Conservation (phyloP, 2,113 vertebrate species). For the Smithornis capensis region DNA sequence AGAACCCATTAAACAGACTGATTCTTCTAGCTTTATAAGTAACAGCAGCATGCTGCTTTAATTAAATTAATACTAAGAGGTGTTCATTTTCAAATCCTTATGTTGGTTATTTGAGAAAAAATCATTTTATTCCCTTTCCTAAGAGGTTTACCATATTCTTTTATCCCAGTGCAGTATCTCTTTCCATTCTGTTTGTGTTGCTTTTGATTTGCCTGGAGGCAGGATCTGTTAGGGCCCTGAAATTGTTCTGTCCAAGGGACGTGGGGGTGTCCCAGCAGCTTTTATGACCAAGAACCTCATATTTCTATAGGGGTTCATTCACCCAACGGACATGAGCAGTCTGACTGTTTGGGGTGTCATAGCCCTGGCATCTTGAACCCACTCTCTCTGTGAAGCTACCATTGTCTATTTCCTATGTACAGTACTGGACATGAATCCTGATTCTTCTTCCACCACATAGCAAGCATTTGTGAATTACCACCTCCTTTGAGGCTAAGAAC, state of each 20-base stretch:
- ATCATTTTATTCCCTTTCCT: constrained; percentile 69
- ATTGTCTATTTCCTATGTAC: accelerated
- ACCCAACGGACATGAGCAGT: background rate
- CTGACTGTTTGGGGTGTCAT: background rate
- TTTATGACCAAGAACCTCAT: background rate
- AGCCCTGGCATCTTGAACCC: background rate
- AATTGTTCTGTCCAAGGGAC: background rate
- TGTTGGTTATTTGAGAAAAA: constrained; percentile 72
- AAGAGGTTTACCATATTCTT: constrained; percentile 71
- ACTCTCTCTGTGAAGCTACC: background rate
- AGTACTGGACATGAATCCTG: background rate
- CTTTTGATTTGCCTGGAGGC: background rate
- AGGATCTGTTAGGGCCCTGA: background rate
- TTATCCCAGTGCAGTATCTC: constrained; percentile 32
- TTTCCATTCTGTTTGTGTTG: constrained; percentile 40
- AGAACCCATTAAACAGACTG: constrained; percentile 80
- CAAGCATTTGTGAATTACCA: background rate
- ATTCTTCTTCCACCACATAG: background rate
- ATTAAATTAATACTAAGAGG: constrained; percentile 81
- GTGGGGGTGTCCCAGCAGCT: background rate
- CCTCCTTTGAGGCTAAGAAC: background rate
- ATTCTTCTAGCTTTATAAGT: constrained; percentile 78
- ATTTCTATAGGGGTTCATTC: background rate
- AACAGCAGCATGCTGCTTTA: constrained; percentile 74
- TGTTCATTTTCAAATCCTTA: constrained; percentile 77